Conservation (phyloP, 1,140 invertebrate genomes). For the Apis florea region DNA sequence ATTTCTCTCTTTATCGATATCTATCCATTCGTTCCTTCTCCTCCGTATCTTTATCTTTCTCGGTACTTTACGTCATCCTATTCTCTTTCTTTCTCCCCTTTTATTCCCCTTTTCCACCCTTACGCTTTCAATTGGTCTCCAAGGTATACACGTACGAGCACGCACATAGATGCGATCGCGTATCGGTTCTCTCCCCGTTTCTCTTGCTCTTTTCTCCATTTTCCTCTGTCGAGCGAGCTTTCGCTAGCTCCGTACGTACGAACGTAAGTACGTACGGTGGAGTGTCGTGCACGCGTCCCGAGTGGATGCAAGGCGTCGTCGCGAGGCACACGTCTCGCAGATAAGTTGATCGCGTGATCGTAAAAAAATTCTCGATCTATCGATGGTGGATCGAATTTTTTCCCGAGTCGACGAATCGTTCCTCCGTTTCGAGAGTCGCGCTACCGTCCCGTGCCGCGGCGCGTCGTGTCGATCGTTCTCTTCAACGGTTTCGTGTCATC, state of each 20-base stretch:
- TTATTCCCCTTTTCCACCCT: conserved; percentile 18
- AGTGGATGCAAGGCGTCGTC: conserved; percentile 54
- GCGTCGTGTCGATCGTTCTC: no score
- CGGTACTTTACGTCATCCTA: background rate
- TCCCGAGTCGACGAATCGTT: background rate
- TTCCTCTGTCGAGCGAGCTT: conserved; percentile 39
- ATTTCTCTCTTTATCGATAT: background rate
- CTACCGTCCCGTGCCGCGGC: background rate
- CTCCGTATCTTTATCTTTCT: background rate
- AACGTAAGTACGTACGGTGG: conserved; percentile 41
- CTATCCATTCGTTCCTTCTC: background rate
- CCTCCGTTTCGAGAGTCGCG: conserved; percentile 10
- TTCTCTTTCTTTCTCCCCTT: background rate
- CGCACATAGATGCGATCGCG: conserved; percentile 16
- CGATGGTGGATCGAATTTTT: background rate
- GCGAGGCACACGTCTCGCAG: conserved; percentile 36
- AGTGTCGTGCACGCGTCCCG: conserved; percentile 52
- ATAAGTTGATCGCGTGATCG: conserved; percentile 40
- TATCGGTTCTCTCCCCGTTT: conserved; percentile 1
- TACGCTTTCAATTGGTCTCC: conserved; percentile 33
- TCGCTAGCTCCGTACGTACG: conserved; percentile 43
- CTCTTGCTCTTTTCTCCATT: conserved; percentile 29
- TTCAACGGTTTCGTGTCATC: rapidly evolving
- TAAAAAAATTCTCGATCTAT: conserved; percentile 9
- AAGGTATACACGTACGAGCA: conserved; percentile 2